Percentiles rank a stretch among this genome's conserved stretches.
These are phyloP conservation scores for Salmo trutta DNA, from an alignment of 2,797 vertebrate species.

Conservation along the genomic window DNA sequence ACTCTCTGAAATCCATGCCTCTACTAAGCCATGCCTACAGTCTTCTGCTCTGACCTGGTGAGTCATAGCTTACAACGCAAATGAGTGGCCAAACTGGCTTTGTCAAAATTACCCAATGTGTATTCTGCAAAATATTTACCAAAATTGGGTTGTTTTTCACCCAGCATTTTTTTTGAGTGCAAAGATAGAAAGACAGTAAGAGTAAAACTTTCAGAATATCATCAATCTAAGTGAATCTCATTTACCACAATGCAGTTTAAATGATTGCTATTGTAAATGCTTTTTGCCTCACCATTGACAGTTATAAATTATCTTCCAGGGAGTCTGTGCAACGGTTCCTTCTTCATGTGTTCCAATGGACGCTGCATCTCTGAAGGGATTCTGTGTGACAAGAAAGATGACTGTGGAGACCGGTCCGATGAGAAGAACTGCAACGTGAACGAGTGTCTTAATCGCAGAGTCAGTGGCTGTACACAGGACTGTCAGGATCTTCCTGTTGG, in stretches of 20 bases:
- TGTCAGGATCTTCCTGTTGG: constrained; percentile 93
- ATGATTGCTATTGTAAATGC: background rate
- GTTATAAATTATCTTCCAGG: constrained; percentile 63
- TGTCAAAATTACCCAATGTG: too few relatives aligned
- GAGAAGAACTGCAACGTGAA: constrained; percentile 94
- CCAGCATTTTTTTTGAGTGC: too few relatives aligned
- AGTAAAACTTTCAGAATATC: constrained; percentile 31
- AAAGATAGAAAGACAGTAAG: constrained; percentile 18
- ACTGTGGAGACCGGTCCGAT: constrained; percentile 93
- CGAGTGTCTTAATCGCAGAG: constrained; percentile 92
- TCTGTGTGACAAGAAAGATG: constrained; percentile 88
- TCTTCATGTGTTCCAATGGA: constrained; percentile 92
- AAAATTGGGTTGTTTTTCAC: too few relatives aligned
- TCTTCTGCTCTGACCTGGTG: too few relatives aligned
- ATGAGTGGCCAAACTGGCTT: too few relatives aligned
- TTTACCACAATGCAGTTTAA: constrained; percentile 17
- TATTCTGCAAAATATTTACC: too few relatives aligned
- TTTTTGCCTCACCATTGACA: background rate
- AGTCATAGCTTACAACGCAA: too few relatives aligned
- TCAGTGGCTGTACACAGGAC: constrained; percentile 96
- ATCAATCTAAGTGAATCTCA: constrained; percentile 33
- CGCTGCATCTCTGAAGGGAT: constrained; percentile 86
- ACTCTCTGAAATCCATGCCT: too few relatives aligned
- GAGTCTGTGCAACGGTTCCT: constrained; percentile 83
- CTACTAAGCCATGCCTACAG: too few relatives aligned